phyloP scores from a whole-genome alignment of 1,140 invertebrate genomes.

The Pseudomyrmex flavicornis region DNA sequence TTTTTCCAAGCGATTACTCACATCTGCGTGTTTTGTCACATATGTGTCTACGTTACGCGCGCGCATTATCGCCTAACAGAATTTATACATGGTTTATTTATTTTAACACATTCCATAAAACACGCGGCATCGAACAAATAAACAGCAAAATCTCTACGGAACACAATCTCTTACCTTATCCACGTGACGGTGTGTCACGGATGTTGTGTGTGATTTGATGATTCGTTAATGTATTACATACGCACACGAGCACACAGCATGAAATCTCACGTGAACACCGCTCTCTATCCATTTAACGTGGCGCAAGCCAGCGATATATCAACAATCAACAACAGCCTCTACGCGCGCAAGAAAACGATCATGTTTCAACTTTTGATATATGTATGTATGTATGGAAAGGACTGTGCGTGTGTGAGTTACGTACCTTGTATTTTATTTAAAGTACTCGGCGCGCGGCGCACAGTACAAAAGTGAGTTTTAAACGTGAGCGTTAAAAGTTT shows the following conservation, averaged over 20 bases:
- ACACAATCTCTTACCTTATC: not conserved
- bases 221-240: not conserved
- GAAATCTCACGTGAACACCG: not conserved
- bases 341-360: not conserved
- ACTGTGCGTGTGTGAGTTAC: not conserved
- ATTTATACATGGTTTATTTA: no score
- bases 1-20: no score
- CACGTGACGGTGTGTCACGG: no score
- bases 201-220: not conserved
- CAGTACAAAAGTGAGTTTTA: no score
- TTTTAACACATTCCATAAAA: not conserved
- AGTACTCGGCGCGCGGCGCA: not conserved
- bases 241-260: not conserved
- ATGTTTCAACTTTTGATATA: conserved; percentile 3
- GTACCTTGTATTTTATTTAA: conserved; percentile 24
- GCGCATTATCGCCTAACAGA: no score
- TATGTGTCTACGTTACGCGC: no score
- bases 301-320: not conserved
- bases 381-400: no score
- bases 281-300: not conserved
- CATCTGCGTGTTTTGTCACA: no score
- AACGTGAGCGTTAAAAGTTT: not conserved
- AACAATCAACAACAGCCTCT: not conserved
- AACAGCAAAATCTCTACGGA: not conserved
- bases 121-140: not conserved